Evolutionary conservation across 2,113 vertebrate genomes (phyloP).

Genomic region (Albula goreensis): DNA sequence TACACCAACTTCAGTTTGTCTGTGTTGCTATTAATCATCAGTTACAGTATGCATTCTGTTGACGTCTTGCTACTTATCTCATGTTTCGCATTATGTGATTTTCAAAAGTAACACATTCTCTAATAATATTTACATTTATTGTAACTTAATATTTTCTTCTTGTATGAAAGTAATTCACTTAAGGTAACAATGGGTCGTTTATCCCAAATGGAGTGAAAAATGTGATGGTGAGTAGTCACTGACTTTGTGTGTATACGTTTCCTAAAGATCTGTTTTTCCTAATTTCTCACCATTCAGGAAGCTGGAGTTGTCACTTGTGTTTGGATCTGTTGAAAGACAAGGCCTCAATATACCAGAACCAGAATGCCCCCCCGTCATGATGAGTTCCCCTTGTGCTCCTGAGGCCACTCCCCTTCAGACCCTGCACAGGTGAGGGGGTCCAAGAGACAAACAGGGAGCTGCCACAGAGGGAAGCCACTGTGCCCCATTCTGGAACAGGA

Average conservation of each 20-base stretch:
- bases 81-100: neutral
- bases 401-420: neutral
- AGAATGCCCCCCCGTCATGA: slow-evolving; percentile 79
- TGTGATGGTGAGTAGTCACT: neutral
- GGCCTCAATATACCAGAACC: slow-evolving; percentile 93
- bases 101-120: neutral
- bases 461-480: too few species aligned
- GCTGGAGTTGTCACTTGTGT: slow-evolving; percentile 95
- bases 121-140: neutral
- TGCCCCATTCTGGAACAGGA: neutral
- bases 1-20: neutral
- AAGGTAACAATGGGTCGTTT: neutral
- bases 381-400: slow-evolving; percentile 39
- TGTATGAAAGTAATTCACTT: too few species aligned
- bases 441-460: slow-evolving; percentile 8
- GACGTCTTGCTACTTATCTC: neutral
- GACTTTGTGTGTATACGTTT: too few species aligned
- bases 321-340: slow-evolving; percentile 94
- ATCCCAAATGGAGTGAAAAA: neutral
- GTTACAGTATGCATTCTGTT: slow-evolving; percentile 3
- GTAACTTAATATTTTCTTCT: too few species aligned
- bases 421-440: slow-evolving; percentile 36
- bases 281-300: slow-evolving; percentile 67
- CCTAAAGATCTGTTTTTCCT: neutral
- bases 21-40: neutral